A percentile compares a stretch with the other conserved stretches of the same genome.
phyloP scores from a whole-genome alignment of 1,140 invertebrate species.

The Scaptomyza hsui region DNA sequence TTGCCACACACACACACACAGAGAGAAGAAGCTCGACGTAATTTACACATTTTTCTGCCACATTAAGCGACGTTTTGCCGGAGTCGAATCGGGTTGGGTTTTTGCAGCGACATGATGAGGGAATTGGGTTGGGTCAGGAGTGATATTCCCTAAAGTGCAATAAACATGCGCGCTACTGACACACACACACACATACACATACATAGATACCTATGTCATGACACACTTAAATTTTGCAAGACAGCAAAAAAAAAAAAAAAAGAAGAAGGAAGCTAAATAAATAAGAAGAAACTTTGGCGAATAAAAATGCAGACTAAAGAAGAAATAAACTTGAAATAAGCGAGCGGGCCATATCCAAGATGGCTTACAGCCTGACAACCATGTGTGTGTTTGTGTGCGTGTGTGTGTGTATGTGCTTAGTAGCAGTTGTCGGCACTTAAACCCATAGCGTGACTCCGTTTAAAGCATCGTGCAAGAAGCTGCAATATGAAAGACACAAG shows the following conservation, averaged over 20 bases:
- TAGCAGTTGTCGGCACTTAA: constrained; percentile 39
- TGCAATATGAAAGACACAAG: constrained; percentile 20
- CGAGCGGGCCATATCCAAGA: constrained; percentile 46
- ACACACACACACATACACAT: constrained; percentile 49
- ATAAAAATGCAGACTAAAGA: constrained; percentile 56
- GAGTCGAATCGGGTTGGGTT: constrained; percentile 44
- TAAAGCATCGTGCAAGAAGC: constrained; percentile 32
- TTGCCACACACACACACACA: constrained; percentile 50
- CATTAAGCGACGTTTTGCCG: constrained; percentile 74
- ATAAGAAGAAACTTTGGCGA: constrained; percentile 25
- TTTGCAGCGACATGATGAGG: constrained; percentile 1
- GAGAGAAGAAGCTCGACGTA: constrained; percentile 50
- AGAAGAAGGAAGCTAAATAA: constrained; percentile 1
- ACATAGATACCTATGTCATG: constrained; percentile 52
- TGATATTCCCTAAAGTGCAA: constrained; percentile 79
- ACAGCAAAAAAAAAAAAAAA: constrained; percentile 28
- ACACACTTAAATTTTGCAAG: constrained; percentile 62
- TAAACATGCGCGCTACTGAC: constrained; percentile 76
- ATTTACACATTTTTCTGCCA: constrained; percentile 83
- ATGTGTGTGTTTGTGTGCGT: constrained; percentile 23
- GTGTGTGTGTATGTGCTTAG: constrained; percentile 35
- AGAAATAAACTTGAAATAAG: constrained; percentile 68
- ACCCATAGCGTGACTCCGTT: constrained; percentile 29
- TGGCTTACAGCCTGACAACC: constrained; percentile 47
- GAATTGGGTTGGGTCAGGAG: constrained; percentile 34